Evolutionary conservation across 2,888 invertebrate genomes (phyloP).

Genomic region (Clanis bilineata): DNA sequence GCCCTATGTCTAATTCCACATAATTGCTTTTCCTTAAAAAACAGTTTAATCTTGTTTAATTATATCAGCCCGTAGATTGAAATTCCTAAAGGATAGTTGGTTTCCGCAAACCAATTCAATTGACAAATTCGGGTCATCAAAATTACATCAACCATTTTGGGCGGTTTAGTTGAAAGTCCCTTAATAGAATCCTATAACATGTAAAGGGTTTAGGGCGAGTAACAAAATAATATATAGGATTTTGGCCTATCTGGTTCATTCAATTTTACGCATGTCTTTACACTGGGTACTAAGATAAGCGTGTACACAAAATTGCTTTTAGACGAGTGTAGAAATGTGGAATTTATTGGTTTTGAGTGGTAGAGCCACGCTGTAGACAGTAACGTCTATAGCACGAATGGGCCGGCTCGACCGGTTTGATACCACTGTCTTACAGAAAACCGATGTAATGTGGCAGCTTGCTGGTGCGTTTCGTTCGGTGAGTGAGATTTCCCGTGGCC

Average conservation of each 20-base stretch:
- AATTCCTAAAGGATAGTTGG: neutral
- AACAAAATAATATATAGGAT: neutral
- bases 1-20: too few species aligned
- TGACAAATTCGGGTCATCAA: neutral
- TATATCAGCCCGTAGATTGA: neutral
- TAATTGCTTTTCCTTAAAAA: neutral
- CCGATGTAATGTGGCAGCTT: too few species aligned
- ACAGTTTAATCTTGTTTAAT: neutral
- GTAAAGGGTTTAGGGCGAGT: neutral
- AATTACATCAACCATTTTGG: neutral
- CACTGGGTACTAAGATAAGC: neutral
- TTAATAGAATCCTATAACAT: neutral
- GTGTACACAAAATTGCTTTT: neutral
- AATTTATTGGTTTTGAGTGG: too few species aligned
- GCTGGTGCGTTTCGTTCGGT: too few species aligned
- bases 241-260: neutral
- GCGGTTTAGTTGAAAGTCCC: neutral
- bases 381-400: too few species aligned
- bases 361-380: too few species aligned
- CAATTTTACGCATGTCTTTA: constrained; percentile 4
- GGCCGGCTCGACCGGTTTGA: too few species aligned
- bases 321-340: neutral
- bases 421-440: too few species aligned
- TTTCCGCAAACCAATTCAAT: neutral
- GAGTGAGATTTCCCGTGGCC: too few species aligned